Base-by-base conservation (phyloP, 2,113 vertebrate species). In the Psittacula cyanocephala region DNA sequence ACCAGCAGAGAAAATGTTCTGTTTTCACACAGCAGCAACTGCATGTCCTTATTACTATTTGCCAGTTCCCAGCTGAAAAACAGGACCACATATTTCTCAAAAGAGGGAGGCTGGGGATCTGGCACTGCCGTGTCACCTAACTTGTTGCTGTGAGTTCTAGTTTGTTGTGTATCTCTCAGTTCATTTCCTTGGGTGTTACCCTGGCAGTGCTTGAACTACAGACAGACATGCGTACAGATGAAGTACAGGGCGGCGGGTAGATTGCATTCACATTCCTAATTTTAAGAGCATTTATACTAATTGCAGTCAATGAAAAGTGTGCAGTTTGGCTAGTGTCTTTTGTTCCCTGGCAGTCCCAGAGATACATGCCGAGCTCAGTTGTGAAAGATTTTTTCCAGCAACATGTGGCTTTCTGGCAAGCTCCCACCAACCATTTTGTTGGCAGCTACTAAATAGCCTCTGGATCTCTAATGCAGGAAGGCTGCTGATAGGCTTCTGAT, bases 351-450 rank as follows among this genome's bases (percentile, higher is more conserved):
- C 81, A 81, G 35, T 37, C 37, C 29, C 80, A 91, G 76, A 59
- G 24, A 24, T 35, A n/a, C 4, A 67, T 63, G 89, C 86, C 95
- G 96, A 90, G 81, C 17, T 89, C 94, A 95, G 91, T 74, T 96
- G 95, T 84, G 70, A 84, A 92, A 95, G 95, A 95, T 52, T 85
- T 97, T 95, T 95, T 97, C 96, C 96, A 97, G 96, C 55, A 89
- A n/a, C 63, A 7, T 4, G 52, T 52, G 25, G 31, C 59, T 79
- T 57, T 81, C 60, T 80, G 37, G 29, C 88, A 91, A 83, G 41
- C 23, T 91, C 86, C 49, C 82, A 89, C 43, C 37, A 46, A 49
- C 35, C 20, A 29, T 19, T n/a, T 88, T 85, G 43, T 68, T 95
- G 93, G 75, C 94, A 96, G 81, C 93, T 95, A 63, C 60, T 63